Evolutionary conservation across 2,113 vertebrate species (phyloP).

Genomic region (human): GRCh38 chr7:45126001-45126500

Average conservation of each 20-base stretch:
- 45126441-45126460: background rate
- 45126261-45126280: background rate
- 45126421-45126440: background rate
- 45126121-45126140: background rate
- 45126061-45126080: background rate
- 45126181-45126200: no score
- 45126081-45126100: background rate
- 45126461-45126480: background rate
- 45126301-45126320: constrained; percentile 78
- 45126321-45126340: constrained; percentile 38
- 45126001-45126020: background rate
- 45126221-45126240: constrained; percentile 68
- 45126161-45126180: background rate
- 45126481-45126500: background rate
- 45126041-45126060: background rate
- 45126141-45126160: no score
- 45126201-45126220: background rate
- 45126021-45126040: background rate
- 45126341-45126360: constrained; percentile 14
- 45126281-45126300: constrained; percentile 76
- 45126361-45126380: background rate
- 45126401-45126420: background rate
- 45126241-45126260: background rate
- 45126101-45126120: background rate
- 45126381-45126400: background rate